Conservation (phyloP, 2,797 vertebrate species). For the Ctenosaura bakeri region DNA sequence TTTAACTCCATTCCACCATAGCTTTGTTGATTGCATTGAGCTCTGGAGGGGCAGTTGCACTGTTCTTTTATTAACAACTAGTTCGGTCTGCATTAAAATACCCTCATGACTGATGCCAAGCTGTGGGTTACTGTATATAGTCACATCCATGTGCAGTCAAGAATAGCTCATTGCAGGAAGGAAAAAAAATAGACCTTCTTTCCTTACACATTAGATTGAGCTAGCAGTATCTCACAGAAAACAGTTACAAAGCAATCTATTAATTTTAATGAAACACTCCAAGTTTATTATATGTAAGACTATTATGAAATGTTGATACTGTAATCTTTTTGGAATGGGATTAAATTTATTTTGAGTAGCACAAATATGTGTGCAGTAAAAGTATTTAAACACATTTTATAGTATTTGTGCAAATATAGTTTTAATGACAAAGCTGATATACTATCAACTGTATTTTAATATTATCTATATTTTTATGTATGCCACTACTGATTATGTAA, state of each 20-base stretch:
- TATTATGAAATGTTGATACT: not conserved
- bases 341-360: no score
- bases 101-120: not conserved
- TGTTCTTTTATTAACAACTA: not conserved
- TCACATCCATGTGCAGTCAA: not conserved
- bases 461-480: not conserved
- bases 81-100: not conserved
- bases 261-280: not conserved
- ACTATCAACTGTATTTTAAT: not conserved
- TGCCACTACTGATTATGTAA: not conserved
- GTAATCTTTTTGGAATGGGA: not conserved
- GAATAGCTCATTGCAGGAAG: not conserved
- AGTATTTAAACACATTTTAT: not conserved
- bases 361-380: not conserved
- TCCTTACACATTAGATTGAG: not conserved
- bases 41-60: not conserved
- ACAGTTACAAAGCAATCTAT: not conserved
- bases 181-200: not conserved
- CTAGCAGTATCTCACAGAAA: not conserved
- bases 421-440: not conserved
- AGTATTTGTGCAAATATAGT: not conserved
- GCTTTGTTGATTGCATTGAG: not conserved
- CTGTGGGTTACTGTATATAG: slow-evolving; percentile 10
- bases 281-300: not conserved
- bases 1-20: not conserved